phyloP scores from a whole-genome alignment of 1,140 invertebrate species.

The Monochamus saltuarius region DNA sequence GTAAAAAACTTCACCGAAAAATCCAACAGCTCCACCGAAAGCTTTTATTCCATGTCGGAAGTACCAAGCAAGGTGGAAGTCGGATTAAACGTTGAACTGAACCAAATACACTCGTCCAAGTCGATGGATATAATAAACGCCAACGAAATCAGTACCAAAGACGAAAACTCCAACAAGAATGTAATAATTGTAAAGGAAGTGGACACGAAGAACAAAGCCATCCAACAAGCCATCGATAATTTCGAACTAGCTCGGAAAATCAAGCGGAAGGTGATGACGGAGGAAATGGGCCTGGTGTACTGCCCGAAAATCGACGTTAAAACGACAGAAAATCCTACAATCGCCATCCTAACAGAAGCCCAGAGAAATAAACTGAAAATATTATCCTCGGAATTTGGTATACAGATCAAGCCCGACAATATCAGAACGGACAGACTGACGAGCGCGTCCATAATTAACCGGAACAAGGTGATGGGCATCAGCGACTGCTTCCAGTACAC shows the following conservation, averaged over 20 bases:
- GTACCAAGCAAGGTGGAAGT: constrained; percentile 9
- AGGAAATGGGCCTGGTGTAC: constrained; percentile 34
- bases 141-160: constrained; percentile 11
- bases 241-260: constrained; percentile 40
- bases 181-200: not conserved
- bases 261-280: constrained; percentile 38
- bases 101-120: constrained; percentile 19
- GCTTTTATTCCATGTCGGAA: constrained; percentile 32
- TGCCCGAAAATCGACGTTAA: not conserved
- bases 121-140: constrained; percentile 38
- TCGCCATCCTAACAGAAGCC: constrained; percentile 40
- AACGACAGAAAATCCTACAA: not conserved
- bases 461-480: constrained; percentile 37
- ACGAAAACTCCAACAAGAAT: constrained; percentile 11
- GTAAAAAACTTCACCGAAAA: constrained; percentile 14
- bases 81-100: constrained; percentile 9
- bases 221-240: constrained; percentile 35
- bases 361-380: constrained; percentile 50
- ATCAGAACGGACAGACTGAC: constrained; percentile 23
- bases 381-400: constrained; percentile 46
- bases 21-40: constrained; percentile 32
- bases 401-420: constrained; percentile 26
- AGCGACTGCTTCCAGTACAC: constrained; percentile 27
- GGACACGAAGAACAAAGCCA: constrained; percentile 1
- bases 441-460: constrained; percentile 35